Conservation (phyloP, 2,888 invertebrate genomes). For the Hetaerina titia region DNA sequence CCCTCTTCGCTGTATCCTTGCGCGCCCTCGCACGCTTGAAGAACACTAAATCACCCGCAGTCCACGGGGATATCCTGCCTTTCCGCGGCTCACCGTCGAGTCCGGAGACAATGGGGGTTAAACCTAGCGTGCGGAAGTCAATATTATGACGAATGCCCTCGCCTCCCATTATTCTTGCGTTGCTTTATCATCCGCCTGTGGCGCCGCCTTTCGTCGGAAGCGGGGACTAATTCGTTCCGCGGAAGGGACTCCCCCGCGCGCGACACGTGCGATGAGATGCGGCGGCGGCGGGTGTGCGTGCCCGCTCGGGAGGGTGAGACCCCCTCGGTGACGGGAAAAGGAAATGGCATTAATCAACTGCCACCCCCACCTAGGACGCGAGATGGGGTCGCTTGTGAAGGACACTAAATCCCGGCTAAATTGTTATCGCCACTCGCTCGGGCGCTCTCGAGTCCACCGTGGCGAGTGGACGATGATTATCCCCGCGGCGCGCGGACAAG, state of each 20-base stretch:
- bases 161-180: conserved; percentile 34
- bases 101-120: conserved; percentile 44
- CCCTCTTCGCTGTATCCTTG: background rate
- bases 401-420: conserved; percentile 9
- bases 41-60: background rate
- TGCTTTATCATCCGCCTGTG: conserved; percentile 43
- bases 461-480: background rate
- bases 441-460: background rate
- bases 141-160: conserved; percentile 46
- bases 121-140: conserved; percentile 32
- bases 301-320: no score
- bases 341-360: conserved; percentile 25
- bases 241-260: conserved; percentile 25
- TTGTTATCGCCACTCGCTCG: background rate
- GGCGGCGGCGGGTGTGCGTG: no score
- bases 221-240: conserved; percentile 48
- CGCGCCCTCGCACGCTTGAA: background rate
- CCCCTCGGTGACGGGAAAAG: conserved; percentile 6
- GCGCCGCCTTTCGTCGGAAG: conserved; percentile 37
- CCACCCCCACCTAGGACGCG: background rate
- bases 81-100: conserved; percentile 2
- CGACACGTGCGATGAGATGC: background rate
- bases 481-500: background rate
- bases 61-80: conserved; percentile 21
- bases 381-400: background rate